Evolutionary conservation across 2,888 invertebrate species (phyloP).

Genomic region (Eupsilia transversa): DNA sequence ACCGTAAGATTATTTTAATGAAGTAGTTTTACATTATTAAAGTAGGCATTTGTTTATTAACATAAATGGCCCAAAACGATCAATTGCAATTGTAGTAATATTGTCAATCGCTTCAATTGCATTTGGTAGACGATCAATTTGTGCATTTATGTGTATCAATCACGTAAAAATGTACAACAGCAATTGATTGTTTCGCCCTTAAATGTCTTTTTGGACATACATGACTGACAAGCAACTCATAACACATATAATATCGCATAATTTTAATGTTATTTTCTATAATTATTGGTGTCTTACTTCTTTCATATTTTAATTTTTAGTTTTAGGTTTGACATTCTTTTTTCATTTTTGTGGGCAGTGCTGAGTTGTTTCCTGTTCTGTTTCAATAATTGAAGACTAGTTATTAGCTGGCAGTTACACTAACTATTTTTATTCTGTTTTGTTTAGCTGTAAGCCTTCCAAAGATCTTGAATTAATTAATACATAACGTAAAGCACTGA

Average conservation of each 20-base stretch:
- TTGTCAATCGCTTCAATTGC: background rate
- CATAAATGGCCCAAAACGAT: background rate
- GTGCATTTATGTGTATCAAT: background rate
- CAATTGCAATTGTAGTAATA: background rate
- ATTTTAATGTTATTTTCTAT: background rate
- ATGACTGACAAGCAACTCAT: too few species aligned
- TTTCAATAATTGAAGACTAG: background rate
- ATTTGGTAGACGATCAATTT: background rate
- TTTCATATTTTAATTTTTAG: background rate
- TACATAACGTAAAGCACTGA: background rate
- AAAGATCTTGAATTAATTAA: background rate
- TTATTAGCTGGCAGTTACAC: background rate
- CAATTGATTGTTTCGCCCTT: background rate
- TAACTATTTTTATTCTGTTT: background rate
- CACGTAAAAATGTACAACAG: background rate
- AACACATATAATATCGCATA: too few species aligned
- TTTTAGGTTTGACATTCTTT: background rate
- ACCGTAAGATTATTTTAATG: background rate
- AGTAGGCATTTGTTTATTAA: too few species aligned
- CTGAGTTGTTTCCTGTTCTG: background rate
- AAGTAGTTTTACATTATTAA: background rate
- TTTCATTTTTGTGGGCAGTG: background rate
- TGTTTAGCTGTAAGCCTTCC: background rate
- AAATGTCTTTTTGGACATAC: too few species aligned
- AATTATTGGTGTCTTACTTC: too few species aligned